Evolutionary conservation across 1,140 invertebrate species (phyloP).

Genomic region (Nixonia krombeini): DNA sequence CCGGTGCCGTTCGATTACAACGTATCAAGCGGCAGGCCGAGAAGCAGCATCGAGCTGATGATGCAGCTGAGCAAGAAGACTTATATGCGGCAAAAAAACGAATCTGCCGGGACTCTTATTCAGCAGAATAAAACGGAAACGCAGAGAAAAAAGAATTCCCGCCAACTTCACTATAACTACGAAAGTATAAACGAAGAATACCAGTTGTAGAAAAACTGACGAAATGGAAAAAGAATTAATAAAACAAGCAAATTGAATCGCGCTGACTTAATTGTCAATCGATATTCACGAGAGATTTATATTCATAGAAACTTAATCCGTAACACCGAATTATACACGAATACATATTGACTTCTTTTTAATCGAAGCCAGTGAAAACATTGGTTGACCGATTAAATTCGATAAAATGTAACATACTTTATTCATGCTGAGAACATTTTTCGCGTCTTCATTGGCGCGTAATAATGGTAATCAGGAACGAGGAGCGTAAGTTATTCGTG

Average conservation of each 20-base stretch:
- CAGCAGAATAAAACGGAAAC: neutral
- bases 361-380: too few relatives aligned
- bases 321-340: too few relatives aligned
- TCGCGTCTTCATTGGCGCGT: constrained; percentile 15
- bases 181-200: neutral
- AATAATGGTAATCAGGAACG: constrained; percentile 18
- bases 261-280: too few relatives aligned
- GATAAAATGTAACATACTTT: too few relatives aligned
- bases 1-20: neutral
- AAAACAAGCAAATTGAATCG: too few relatives aligned
- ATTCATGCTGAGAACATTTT: too few relatives aligned
- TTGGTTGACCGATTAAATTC: too few relatives aligned
- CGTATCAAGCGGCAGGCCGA: neutral
- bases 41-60: neutral
- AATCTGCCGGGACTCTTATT: neutral
- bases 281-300: too few relatives aligned
- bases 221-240: too few relatives aligned
- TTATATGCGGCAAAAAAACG: neutral
- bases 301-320: too few relatives aligned
- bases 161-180: neutral
- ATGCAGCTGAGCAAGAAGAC: neutral
- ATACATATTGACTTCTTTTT: too few relatives aligned
- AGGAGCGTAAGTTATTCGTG: neutral
- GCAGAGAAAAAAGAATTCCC: neutral
- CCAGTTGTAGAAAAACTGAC: neutral